These are phyloP conservation scores for Geococcyx californianus DNA, from an alignment of 2,113 vertebrate species.

Conservation along the genomic window DNA sequence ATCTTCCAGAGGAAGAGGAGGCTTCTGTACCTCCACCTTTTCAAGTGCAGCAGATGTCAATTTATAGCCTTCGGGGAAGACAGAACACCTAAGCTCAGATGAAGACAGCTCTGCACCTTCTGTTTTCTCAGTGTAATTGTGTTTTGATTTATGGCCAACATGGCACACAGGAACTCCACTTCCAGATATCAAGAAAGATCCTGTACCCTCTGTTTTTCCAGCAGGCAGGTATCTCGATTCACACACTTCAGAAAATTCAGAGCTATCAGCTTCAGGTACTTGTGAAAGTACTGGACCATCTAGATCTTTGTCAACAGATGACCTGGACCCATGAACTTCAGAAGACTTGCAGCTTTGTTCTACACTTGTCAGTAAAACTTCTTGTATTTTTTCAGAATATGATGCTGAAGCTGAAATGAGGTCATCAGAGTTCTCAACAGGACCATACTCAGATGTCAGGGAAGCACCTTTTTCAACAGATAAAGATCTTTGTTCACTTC, in stretches of 20 bases:
- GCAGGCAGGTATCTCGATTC: neutral
- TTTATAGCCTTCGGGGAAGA: constrained; percentile 3
- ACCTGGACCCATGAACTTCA: neutral
- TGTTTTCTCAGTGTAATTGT: constrained; percentile 22
- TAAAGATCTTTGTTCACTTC: neutral
- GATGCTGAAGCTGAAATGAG: neutral
- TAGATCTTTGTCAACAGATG: neutral
- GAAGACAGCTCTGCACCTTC: neutral
- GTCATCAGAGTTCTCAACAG: neutral
- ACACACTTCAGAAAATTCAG: constrained; percentile 53
- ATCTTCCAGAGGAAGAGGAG: neutral
- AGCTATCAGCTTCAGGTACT: constrained; percentile 59
- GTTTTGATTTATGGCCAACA: constrained; percentile 11
- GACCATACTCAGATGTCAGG: neutral
- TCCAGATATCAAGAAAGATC: neutral
- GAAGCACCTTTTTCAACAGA: constrained; percentile 5
- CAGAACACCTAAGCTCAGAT: constrained; percentile 36
- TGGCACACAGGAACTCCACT: constrained; percentile 35
- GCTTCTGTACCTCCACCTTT: neutral
- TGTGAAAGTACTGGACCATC: constrained; percentile 10
- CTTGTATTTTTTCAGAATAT: neutral
- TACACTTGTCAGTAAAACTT: neutral
- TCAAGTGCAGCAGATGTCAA: constrained; percentile 1
- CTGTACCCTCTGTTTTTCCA: neutral
- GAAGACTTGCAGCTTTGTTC: constrained; percentile 19